Base-by-base conservation (phyloP, 2,113 vertebrate genomes). In the Cisticola juncidis region DNA sequence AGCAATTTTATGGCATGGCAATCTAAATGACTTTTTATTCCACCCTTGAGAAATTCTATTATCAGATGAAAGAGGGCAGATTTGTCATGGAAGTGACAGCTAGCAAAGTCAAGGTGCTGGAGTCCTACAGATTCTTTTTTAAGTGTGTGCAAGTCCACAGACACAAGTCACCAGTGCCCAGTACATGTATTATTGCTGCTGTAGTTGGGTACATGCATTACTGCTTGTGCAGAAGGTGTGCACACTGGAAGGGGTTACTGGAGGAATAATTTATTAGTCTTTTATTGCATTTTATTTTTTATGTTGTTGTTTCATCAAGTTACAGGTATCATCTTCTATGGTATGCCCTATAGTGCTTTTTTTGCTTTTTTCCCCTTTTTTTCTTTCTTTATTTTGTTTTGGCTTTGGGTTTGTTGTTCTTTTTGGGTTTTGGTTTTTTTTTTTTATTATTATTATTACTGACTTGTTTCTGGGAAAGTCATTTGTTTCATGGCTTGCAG, bases 391-490 rank as follows among this genome's bases (percentile, higher is more conserved):
- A 16, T 68, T 86, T 86, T 77, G 11, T 14, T 77, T 76, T 76
- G 51, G 45, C 25, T 54, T 86, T 73, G 42, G 21, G 11, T 74
- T 88, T 74, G 85, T 56, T 54, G 16, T 14, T 28, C 28, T 9
- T 11, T 16, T 31, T n/a, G n/a, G n/a, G n/a, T n/a, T n/a, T n/a
- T n/a, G n/a, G 11, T 11, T 18, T 54, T 4, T 23, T n/a, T 35
- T 91, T 92, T 91, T 54, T 79, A n/a, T n/a, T n/a, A n/a, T n/a
- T n/a, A n/a, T 86, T 53, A 70, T 87, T 97, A 93, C 95, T 95
- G 88, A 97, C 98, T 98, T 98, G 98, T 98, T 98, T 98, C 97
- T 98, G 97, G 98, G 98, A 98, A 98, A 98, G 98, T 98, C 98
- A 98, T 98, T 97, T 97, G 91, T 97, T 97, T 97, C 94, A 96